These are phyloP conservation scores for Leucopsar rothschildi DNA, from an alignment of 2,113 vertebrate species.

Conservation along the genomic window DNA sequence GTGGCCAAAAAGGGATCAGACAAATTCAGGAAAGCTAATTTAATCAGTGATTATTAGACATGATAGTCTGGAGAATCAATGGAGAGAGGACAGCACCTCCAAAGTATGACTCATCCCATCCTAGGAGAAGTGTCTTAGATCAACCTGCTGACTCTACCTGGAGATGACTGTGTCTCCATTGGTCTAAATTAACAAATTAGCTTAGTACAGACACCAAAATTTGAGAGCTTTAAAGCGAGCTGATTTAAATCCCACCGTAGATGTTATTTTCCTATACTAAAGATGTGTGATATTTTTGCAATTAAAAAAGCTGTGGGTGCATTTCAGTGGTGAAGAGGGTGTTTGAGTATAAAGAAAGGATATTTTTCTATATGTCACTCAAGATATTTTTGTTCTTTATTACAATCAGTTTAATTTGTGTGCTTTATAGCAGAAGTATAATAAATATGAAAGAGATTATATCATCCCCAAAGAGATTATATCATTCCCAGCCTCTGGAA, in stretches of 20 bases:
- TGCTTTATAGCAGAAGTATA: background rate
- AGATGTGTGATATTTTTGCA: background rate
- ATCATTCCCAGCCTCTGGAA: background rate
- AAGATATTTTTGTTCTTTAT: background rate
- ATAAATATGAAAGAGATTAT: background rate
- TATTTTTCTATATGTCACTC: background rate
- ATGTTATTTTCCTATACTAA: background rate
- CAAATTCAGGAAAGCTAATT: constrained; percentile 46
- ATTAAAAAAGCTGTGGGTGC: background rate
- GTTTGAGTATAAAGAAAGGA: background rate
- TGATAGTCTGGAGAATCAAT: constrained; percentile 46
- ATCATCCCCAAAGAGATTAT: background rate
- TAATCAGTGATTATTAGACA: constrained; percentile 44
- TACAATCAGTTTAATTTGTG: background rate
- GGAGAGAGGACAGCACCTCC: constrained; percentile 36
- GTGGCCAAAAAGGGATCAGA: constrained; percentile 49
- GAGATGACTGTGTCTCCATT: background rate
- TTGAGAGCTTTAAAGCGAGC: background rate
- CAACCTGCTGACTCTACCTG: background rate
- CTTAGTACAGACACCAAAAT: background rate
- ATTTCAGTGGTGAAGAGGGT: background rate
- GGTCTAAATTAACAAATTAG: background rate
- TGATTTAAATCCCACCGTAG: background rate
- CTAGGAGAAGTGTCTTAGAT: background rate
- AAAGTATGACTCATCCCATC: constrained; percentile 29